A percentile compares a stretch with the other conserved stretches of the same genome.
Conservation (phyloP, 2,797 vertebrate genomes). For the Decapterus maruadsi region DNA sequence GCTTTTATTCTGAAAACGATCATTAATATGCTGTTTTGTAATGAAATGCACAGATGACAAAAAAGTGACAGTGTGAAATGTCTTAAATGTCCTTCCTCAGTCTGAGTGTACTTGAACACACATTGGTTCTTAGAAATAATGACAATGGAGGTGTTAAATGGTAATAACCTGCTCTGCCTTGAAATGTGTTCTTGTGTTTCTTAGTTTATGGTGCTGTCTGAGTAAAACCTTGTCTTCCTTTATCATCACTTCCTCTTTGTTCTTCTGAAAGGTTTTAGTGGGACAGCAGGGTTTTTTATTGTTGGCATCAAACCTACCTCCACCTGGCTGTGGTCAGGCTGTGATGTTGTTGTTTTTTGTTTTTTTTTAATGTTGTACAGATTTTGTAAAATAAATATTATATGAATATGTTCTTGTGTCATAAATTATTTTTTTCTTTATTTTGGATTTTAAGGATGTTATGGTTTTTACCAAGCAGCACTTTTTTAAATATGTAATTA, state of each 20-base stretch:
- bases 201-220: conserved; percentile 29
- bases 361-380: conserved; percentile 68
- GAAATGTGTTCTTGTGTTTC: conserved; percentile 44
- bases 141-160: conserved; percentile 22
- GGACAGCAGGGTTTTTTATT: conserved; percentile 36
- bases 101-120: conserved; percentile 49
- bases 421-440: conserved; percentile 84
- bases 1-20: conserved; percentile 36
- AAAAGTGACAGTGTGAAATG: conserved; percentile 23
- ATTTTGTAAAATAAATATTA: conserved; percentile 70
- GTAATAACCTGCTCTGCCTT: conserved; percentile 63
- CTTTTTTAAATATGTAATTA: conserved; percentile 74
- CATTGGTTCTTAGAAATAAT: conserved; percentile 34
- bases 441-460: conserved; percentile 64
- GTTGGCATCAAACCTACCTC: conserved; percentile 84
- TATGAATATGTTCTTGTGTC: conserved; percentile 79
- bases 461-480: conserved; percentile 72
- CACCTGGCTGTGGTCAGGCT: conserved; percentile 65
- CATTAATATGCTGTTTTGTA: conserved; percentile 40
- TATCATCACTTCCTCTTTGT: neutral
- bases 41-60: conserved; percentile 31
- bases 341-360: conserved; percentile 31
- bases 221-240: conserved; percentile 35
- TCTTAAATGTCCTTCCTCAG: conserved; percentile 44
- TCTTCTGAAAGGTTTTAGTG: conserved; percentile 28